Percentiles rank a stretch among this genome's conserved stretches.
These are phyloP conservation scores for Panthera tigris DNA, from an alignment of 2,113 vertebrate genomes.

Conservation along the genomic window DNA sequence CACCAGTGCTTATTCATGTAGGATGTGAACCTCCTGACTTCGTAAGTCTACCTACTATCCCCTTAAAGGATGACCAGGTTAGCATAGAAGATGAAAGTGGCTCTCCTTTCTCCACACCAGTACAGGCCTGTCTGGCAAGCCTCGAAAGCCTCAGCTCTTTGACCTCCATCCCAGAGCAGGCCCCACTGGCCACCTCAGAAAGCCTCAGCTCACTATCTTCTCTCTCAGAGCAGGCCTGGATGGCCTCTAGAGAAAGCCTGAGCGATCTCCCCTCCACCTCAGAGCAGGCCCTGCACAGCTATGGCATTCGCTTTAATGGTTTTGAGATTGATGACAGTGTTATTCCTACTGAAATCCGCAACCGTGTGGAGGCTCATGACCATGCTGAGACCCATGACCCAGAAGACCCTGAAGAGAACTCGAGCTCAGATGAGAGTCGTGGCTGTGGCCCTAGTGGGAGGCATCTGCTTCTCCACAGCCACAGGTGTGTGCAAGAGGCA, in stretches of 20 bases:
- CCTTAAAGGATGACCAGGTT: constrained; percentile 26
- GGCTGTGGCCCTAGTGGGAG: not conserved
- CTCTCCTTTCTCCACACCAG: not conserved
- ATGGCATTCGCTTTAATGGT: not conserved
- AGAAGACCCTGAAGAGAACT: not conserved
- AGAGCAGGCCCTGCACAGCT: not conserved
- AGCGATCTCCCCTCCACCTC: constrained; percentile 31
- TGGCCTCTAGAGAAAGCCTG: constrained; percentile 23
- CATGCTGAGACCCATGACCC: not conserved
- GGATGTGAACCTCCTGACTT: not conserved
- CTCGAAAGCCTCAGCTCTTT: constrained; percentile 55
- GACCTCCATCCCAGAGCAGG: constrained; percentile 7
- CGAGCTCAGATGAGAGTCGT: not conserved
- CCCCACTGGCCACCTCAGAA: constrained; percentile 62
- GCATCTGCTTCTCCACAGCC: not conserved
- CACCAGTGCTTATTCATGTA: not conserved
- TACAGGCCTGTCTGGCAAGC: constrained; percentile 19
- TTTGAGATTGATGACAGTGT: not conserved
- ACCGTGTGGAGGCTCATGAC: not conserved
- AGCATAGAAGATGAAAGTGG: constrained; percentile 46
- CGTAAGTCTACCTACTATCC: constrained; percentile 12
- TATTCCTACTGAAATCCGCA: not conserved
- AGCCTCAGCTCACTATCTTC: constrained; percentile 58
- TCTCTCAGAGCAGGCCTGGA: not conserved
- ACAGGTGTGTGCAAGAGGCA: not conserved